These are phyloP conservation scores for Arctocebus calabarensis DNA, from an alignment of 2,797 vertebrate species.

Conservation along the genomic window DNA sequence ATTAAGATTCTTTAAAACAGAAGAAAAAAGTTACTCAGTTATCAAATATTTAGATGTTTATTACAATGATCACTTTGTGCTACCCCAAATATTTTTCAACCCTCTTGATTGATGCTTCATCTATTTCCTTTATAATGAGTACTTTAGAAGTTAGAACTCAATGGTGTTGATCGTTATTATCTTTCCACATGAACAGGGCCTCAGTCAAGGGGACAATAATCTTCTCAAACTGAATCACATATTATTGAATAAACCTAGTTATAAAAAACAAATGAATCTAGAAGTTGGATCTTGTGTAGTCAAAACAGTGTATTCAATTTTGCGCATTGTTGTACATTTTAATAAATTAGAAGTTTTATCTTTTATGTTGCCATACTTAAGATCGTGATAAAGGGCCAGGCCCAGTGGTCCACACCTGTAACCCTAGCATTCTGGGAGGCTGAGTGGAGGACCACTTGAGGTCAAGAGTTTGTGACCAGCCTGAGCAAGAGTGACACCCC, in stretches of 20 bases:
- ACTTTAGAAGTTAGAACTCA: neutral
- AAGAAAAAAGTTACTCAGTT: neutral
- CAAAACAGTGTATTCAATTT: neutral
- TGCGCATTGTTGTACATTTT: neutral
- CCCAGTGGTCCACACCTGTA: too few species aligned
- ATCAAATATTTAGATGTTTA: neutral
- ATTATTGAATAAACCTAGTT: neutral
- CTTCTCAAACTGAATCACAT: neutral
- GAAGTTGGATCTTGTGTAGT: neutral
- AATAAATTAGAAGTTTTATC: neutral
- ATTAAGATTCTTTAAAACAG: neutral
- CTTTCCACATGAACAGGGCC: neutral
- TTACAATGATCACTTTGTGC: neutral
- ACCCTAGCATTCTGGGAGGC: too few species aligned
- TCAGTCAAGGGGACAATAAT: neutral
- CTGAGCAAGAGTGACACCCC: too few species aligned
- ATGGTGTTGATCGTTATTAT: neutral
- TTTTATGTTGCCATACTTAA: neutral
- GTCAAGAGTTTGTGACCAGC: too few species aligned
- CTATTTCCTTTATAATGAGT: neutral
- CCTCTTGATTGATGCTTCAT: neutral
- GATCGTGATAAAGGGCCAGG: neutral
- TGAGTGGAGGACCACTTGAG: too few species aligned
- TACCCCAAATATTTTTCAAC: neutral
- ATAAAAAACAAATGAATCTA: neutral